Base-by-base conservation (phyloP, 2,888 invertebrate genomes). In the Hofmannophila pseudospretella region DNA sequence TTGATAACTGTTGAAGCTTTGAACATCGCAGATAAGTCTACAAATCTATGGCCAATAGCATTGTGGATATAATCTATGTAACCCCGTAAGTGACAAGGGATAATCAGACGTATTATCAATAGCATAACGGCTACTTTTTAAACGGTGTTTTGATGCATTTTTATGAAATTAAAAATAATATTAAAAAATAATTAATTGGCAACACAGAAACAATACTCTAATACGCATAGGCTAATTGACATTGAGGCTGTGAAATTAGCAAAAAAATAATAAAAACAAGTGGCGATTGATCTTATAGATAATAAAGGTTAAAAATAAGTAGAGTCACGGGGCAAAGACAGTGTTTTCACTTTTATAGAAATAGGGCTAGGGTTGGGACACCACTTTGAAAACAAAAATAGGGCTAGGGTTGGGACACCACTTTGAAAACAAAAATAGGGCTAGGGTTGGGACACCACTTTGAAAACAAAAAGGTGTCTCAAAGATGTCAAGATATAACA, bases 241-340 rank as follows among this genome's bases (percentile, higher is more conserved):
- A 80, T 77, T 78, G 81, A 76, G 87, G 87, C 87, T 88, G 88
- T 87, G 87, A 88, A 77, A 82, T 85, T 87, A 87, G 87, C 87
- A 82, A 85, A 85, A 70, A 67, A 72, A 67, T 65, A 70, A 70
- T 54, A 60, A 59, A 60, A 66, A 57, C 74, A 72, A 67, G 78
- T 74, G 79, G 72, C 74, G 75, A 73, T 77, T 67, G 78, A 78
- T 75, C 74, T 71, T 69, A 72, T 67, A 68, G 67, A 71, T 67
- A 71, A 68, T 68, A 67, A 72, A 67, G 53, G 53, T 47, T 59
- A 61, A 65, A 69, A 63, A 60, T 77, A 73, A 75, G 75, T 64
- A 59, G 56, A 56, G 63, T 67, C 70, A 64, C 67, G 67, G 72
- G 65, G 65, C 73, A 74, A 63, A 67, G 68, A 60, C 52, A 36